phyloP scores from a whole-genome alignment of 1,140 invertebrate species.

The Vanessa tameamea region DNA sequence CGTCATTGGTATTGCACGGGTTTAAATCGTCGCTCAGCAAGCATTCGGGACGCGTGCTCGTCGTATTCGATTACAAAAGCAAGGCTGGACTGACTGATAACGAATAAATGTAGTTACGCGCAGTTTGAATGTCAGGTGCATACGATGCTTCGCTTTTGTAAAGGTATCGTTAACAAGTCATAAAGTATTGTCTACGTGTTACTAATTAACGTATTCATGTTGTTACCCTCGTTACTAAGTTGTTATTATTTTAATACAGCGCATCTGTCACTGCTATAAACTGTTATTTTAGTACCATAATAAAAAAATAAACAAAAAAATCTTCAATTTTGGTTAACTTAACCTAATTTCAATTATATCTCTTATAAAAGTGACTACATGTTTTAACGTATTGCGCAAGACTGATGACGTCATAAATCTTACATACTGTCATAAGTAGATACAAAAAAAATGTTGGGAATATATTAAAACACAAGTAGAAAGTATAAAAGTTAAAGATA shows the following conservation, averaged over 20 bases:
- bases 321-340: no score
- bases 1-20: slow-evolving; percentile 56
- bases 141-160: slow-evolving; percentile 4
- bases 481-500: no score
- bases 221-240: neutral
- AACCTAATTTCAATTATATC: no score
- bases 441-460: no score
- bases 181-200: neutral
- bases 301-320: no score
- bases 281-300: neutral
- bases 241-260: no score
- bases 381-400: no score
- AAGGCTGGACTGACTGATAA: slow-evolving; percentile 43
- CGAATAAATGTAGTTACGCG: slow-evolving; percentile 43
- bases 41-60: slow-evolving; percentile 62
- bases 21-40: slow-evolving; percentile 23
- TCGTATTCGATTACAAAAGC: slow-evolving; percentile 60
- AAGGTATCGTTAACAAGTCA: neutral
- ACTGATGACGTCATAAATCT: no score
- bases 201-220: neutral
- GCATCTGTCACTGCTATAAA: neutral
- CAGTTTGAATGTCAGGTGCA: slow-evolving; percentile 44
- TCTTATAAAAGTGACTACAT: no score
- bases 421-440: no score
- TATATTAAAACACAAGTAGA: no score